Conservation (phyloP, 2,113 vertebrate genomes). For the Phyllostomus hastatus region DNA sequence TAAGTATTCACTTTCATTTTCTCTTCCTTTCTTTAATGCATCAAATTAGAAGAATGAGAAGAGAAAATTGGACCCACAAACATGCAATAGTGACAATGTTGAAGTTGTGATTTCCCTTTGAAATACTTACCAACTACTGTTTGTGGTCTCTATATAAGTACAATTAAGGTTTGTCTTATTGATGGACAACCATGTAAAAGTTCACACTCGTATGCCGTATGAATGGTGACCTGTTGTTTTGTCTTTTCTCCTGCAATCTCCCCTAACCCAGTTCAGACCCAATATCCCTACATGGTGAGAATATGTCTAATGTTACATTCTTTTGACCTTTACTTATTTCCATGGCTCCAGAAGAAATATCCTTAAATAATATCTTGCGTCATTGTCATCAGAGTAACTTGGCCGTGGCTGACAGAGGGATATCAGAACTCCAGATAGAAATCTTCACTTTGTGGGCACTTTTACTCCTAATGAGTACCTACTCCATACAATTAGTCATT, state of each 20-base stretch:
- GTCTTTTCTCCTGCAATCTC: not conserved
- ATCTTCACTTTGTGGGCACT: constrained; percentile 59
- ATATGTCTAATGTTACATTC: not conserved
- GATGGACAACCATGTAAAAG: not conserved
- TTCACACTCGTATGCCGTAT: not conserved
- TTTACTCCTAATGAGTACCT: constrained; percentile 53
- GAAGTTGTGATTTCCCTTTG: not conserved
- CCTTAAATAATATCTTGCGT: not conserved
- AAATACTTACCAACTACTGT: not conserved
- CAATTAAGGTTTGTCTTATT: not conserved
- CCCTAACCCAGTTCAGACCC: not conserved
- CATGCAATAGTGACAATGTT: not conserved
- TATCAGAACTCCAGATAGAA: constrained; percentile 17
- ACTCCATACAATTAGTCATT: constrained; percentile 64
- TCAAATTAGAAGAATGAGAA: not conserved
- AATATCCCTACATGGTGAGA: not conserved
- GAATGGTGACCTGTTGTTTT: not conserved
- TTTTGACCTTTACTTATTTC: constrained; percentile 2
- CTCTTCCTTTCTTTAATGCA: not conserved
- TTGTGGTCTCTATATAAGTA: not conserved
- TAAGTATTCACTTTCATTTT: not conserved
- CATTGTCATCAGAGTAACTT: constrained; percentile 21
- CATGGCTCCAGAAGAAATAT: not conserved
- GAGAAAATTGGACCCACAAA: not conserved
- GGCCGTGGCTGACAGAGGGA: not conserved